A percentile compares a stretch with the other conserved stretches of the same genome.
phyloP scores from a whole-genome alignment of 2,797 vertebrate genomes.

The Austrolebias charrua region DNA sequence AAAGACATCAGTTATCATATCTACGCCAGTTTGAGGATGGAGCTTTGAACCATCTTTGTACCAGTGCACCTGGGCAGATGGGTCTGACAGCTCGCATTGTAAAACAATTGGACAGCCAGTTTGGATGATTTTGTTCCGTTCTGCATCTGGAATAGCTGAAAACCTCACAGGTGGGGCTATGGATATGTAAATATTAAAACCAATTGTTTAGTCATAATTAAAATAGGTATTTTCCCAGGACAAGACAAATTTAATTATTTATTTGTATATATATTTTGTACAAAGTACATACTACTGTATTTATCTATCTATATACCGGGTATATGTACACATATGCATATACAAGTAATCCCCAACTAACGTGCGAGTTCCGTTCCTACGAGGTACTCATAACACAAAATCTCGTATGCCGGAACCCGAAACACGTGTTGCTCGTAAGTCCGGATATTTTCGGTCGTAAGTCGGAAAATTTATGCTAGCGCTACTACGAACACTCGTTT shows the following conservation, averaged over 20 bases:
- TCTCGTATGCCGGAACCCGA: neutral
- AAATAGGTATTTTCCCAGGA: no score
- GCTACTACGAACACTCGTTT: no score
- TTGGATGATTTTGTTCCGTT: conserved; percentile 76
- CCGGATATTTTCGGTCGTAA: no score
- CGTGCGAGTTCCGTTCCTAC: no score
- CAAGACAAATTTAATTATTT: no score
- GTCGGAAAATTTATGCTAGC: no score
- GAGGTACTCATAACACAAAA: conserved; percentile 17
- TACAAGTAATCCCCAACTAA: no score
- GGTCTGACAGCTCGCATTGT: conserved; percentile 87
- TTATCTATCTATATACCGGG: no score
- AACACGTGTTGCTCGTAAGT: no score
- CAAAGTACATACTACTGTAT: no score
- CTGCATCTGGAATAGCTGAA: conserved; percentile 75
- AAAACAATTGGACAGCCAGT: conserved; percentile 78
- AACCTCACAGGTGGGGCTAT: conserved; percentile 83
- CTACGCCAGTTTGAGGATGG: conserved; percentile 68
- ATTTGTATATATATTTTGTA: no score
- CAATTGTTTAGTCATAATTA: conserved; percentile 25
- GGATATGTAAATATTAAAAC: conserved; percentile 64
- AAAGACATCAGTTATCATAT: conserved; percentile 78
- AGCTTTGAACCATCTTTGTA: conserved; percentile 90
- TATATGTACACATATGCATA: no score
- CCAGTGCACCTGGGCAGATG: conserved; percentile 82